Evolutionary conservation across 2,113 vertebrate species (phyloP), one percentile per base, ranked within the genome.

Genomic region (Hiodon alosoides): DNA sequence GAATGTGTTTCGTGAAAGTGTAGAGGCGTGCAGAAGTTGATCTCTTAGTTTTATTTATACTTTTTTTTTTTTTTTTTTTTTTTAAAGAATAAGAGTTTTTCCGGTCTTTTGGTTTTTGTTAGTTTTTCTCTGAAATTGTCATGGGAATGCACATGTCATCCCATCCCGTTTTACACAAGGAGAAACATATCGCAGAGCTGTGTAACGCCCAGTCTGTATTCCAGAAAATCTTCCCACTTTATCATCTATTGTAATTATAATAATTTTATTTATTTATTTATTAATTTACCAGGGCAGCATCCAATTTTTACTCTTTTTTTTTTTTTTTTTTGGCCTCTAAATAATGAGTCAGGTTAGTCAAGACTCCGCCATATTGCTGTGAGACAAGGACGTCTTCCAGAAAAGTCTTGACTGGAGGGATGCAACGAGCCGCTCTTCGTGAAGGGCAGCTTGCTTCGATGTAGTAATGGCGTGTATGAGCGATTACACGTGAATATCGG

Each of bases 371-470:
- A 7, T 11, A 75, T 62, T 71, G 8, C 50, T 54, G 67, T 59
- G 58, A 76, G 69, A 71, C 77, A 67, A 68, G 80, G 73, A 17
- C 76, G 83, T 88, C 83, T 87, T 85, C 84, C 84, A 77, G 78
- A 69, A 78, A 74, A 69, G 53, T 62, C 62, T 67, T 78, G 4
- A 14, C 48, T 73, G 64, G 81, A 83, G 76, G 70, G 62, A 83
- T 50, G 58, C 74, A 69, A 10, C 72, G 5, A 9, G 61, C 53
- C 62, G n/a, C 61, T 74, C 62, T 67, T 6, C 50, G 55, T 9
- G 71, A 17, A 8, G 8, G 8, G 9, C 9, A 52, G 4, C 10
- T 13, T 50, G 14, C 67, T 68, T 14, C 3, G 60, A 17, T 72
- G 8, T 10, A 52, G 71, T 10, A 52, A 2, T 46, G 51, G 52